Evolutionary conservation across 2,888 invertebrate genomes (phyloP), one percentile per base, ranked within the genome.

Genomic region (Eutolmus rufibarbis): DNA sequence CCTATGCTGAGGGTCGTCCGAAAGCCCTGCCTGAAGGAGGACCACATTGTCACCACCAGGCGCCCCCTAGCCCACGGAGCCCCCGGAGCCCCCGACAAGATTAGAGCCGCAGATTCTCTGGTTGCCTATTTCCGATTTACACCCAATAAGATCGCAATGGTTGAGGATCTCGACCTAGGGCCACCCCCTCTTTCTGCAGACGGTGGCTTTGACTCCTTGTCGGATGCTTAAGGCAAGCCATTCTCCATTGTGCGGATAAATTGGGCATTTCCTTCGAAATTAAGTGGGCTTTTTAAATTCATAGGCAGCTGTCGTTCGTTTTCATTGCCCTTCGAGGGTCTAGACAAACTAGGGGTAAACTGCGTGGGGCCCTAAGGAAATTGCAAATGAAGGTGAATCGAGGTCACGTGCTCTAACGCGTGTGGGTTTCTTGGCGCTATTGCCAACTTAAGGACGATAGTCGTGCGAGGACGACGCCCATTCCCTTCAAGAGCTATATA

Each of bases 221-320:
- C 66, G 28, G 66, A 28, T 2, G 66, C 66, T 66, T 66, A 66
- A 66, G 66, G 57, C 57, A 23, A 8, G 12, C 57, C 23, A 23
- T 19, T 23, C 43, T 43, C 78, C 12, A 40, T 78, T 23, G 40
- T 43, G 23, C n/a, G 43, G 43, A 78, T 78, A 78, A 78, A 78
- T 78, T 78, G 78, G 78, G 78, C 43, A 78, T 78, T 78, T 78
- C 78, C 78, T 78, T 43, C 34, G 78, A 78, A 78, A 78, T 78
- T 78, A 78, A 78, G 78, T 78, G 43, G 78, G 78, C 23, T 23
- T 78, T 78, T 40, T 78, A 78, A 78, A 43, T 78, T 43, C 37
- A 43, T 34, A 78, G 78, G 43, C 40, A 43, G 43, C 40, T 40
- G 37, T 77, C 40, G 77, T 37, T 78, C 43, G 78, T n/a, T 43